Evolutionary conservation across 2,888 invertebrate species (phyloP).

Genomic region (Sepioteuthis lessoniana): DNA sequence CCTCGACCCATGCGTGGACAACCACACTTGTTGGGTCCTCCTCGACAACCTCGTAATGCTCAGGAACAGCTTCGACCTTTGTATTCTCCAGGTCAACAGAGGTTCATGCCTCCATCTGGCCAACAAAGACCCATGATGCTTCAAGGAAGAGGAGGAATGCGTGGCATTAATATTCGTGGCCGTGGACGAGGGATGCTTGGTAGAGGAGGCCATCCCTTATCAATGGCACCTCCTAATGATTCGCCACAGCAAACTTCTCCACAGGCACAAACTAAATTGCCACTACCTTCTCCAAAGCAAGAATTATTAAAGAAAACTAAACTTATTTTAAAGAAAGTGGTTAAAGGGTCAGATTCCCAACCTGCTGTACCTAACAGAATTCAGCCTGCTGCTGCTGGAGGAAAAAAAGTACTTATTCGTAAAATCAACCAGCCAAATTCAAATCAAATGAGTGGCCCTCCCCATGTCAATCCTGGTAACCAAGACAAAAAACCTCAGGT

Average conservation of each 20-base stretch:
- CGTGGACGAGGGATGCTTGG: slow-evolving; percentile 43
- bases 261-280: neutral
- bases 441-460: neutral
- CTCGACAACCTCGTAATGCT: slow-evolving; percentile 36
- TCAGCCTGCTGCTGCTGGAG: neutral
- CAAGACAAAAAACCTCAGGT: neutral
- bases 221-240: neutral
- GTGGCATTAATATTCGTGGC: neutral
- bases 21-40: slow-evolving; percentile 17
- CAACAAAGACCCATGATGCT: slow-evolving; percentile 25
- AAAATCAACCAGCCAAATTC: slow-evolving; percentile 8
- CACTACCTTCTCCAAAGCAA: neutral
- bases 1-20: slow-evolving; percentile 38
- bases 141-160: slow-evolving; percentile 25
- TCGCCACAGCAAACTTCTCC: neutral
- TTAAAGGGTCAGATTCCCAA: neutral
- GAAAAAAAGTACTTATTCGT: slow-evolving; percentile 44
- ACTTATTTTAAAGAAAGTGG: neutral
- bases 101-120: slow-evolving; percentile 34
- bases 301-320: slow-evolving; percentile 24
- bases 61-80: slow-evolving; percentile 37
- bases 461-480: neutral
- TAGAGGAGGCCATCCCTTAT: neutral
- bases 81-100: neutral
- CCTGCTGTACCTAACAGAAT: neutral